Base-by-base conservation (phyloP, 2,888 invertebrate genomes). In the Plagodis dolabraria region DNA sequence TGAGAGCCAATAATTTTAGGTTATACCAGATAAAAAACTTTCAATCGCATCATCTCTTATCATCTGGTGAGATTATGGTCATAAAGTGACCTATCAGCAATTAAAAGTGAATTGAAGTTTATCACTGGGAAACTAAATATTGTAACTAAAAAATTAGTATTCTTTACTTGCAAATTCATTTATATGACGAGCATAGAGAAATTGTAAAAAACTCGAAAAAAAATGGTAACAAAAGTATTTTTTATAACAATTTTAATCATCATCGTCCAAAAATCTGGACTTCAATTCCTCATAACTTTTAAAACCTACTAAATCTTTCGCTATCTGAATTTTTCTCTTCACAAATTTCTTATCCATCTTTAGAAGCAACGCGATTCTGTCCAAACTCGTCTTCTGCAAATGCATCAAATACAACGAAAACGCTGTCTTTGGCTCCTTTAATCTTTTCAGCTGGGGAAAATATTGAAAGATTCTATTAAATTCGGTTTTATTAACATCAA, bases 401-500 rank as follows among this genome's bases (percentile, higher is more conserved):
- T 38, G 33, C 61, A 61, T 61, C 8, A 61, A 36, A 35, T 53
- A 57, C 8, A 61, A 7, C 0, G 53, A 42, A 6, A 61, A 50
- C 0, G 53, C 43, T n/a, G 57, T 57, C 43, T 57, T 61, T 2
- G 57, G 44, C 12, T 43, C 22, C 5, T 34, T 34, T 8, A 57
- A 22, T 4, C 46, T 22, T 22, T 22, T 22, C 22, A 22, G 22
- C 4, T 22, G 1, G 56, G 53, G 35, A 53, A 61, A 5, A 33
- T 35, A 2, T 42, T 33, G n/a, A 42, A 57, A 42, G 22, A 57
- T 53, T 36, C 49, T 46, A 11, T 47, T 40, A 50, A 50, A 61
- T 1, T 56, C 50, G 4, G 46, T 46, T 48, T 61, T 61, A 33
- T 61, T 61, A 0, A 57, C 36, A 50, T 61, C 50, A 50, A 57